Base-by-base conservation (phyloP, 2,888 invertebrate genomes). In the Scaptomyza polygonia region DNA sequence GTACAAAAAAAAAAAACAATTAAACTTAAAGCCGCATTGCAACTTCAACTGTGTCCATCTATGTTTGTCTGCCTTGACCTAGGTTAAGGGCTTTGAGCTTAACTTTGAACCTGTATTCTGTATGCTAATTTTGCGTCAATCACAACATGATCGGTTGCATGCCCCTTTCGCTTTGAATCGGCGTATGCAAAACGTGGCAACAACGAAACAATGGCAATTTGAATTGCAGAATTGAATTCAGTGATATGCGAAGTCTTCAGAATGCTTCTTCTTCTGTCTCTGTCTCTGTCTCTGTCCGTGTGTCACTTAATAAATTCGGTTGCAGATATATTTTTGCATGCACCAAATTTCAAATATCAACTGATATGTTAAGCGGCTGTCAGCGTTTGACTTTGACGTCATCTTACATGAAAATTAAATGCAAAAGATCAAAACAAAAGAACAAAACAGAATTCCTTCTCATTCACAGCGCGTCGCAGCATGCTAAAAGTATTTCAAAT, bases 361-460 rank as follows among this genome's bases (percentile, higher is more conserved):
- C 90, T 89, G 90, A 90, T 89, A 89, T 89, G 90, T 90, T 89
- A 89, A 90, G 88, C 88, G 85, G 77, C 89, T 90, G 90, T 89
- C 89, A 89, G 76, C 78, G 69, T 72, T 67, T 74, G 81, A 68
- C 67, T 79, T 84, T 85, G 87, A 88, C 88, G 84, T 88, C 88
- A 88, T 80, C 79, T 77, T 85, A 72, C 85, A 85, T 82, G 88
- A 71, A 79, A 77, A 79, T 80, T 34, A 77, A 85, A 88, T 88
- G 84, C 86, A 86, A 88, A 86, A 86, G 67, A 79, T 69, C 75
- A 76, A 76, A 76, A 74, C 75, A 76, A 65, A 73, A 77, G 57
- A 54, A 42, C 44, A 64, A 67, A 42, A 61, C 21, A 75, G 45
- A 27, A 16, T 16, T 39, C 16, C 39, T 32, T 30, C 56, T 36